phyloP scores from a whole-genome alignment of 2,797 vertebrate species.

The Morelia viridis region DNA sequence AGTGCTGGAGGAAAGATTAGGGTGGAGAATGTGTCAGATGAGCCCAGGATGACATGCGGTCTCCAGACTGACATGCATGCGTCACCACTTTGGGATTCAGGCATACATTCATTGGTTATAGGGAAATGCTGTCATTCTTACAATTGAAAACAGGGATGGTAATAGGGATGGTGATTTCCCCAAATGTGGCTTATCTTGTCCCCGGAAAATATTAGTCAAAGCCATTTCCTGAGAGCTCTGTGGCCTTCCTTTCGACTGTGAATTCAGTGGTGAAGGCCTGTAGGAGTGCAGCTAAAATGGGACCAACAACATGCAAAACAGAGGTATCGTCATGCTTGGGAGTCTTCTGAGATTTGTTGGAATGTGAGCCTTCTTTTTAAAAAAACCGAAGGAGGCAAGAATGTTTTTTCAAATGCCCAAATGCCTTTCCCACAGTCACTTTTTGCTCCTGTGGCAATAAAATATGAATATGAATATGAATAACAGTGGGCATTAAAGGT shows the following conservation, averaged over 20 bases:
- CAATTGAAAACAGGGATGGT: not conserved
- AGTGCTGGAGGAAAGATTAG: conserved; percentile 78
- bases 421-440: not conserved
- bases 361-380: not conserved
- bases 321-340: not conserved
- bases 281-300: not conserved
- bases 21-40: not conserved
- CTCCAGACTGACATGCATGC: not conserved
- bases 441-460: too few species aligned
- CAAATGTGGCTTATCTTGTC: too few species aligned
- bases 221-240: not conserved
- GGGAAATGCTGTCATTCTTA: not conserved
- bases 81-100: not conserved
- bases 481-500: not conserved
- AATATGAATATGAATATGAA: not conserved
- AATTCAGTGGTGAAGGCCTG: not conserved
- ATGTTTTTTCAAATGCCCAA: not conserved
- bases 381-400: not conserved
- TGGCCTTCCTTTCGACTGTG: not conserved
- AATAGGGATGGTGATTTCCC: not conserved
- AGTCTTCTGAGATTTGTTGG: not conserved
- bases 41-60: not conserved
- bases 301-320: not conserved
- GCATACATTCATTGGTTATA: not conserved
- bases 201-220: not conserved